A percentile compares a stretch with the other conserved stretches of the same genome.
Conservation (phyloP, 2,888 invertebrate genomes). For the Omphaloscelis lunosa region DNA sequence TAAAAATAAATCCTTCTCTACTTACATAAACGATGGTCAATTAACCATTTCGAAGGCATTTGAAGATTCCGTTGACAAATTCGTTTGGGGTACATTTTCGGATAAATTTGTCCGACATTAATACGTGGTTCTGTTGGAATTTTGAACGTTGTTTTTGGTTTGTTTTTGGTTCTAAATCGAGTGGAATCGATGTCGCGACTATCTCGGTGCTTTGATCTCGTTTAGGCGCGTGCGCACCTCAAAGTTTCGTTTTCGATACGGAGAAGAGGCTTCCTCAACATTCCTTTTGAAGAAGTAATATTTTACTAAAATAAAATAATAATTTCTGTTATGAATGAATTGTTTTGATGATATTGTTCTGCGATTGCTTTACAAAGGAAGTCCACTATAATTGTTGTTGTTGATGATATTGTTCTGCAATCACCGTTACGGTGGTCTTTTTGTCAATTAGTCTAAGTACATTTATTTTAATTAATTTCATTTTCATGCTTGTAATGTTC, state of each 20-base stretch:
- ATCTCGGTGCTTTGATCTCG: conserved; percentile 79
- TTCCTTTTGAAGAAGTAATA: not conserved
- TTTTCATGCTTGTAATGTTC: not conserved
- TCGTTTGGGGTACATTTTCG: conserved; percentile 73
- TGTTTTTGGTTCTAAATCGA: conserved; percentile 79
- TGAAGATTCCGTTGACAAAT: conserved; percentile 80
- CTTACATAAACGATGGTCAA: conserved; percentile 6
- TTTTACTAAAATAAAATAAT: not conserved
- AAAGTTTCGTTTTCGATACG: conserved; percentile 63
- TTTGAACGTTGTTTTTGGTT: conserved; percentile 72
- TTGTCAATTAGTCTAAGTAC: not conserved
- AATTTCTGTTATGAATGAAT: not conserved
- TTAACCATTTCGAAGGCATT: conserved; percentile 44
- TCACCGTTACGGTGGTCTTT: not conserved
- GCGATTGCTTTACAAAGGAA: too few species aligned
- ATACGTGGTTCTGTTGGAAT: conserved; percentile 78
- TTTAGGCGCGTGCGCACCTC: conserved; percentile 70
- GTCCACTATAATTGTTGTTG: not conserved
- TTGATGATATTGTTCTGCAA: not conserved
- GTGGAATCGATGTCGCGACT: conserved; percentile 82
- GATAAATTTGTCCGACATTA: conserved; percentile 84
- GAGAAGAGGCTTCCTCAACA: not conserved
- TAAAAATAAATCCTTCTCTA: not conserved
- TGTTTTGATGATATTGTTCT: too few species aligned
- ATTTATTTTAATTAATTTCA: not conserved